Evolutionary conservation across 2,888 invertebrate species (phyloP).

Genomic region (Orthosia incerta): DNA sequence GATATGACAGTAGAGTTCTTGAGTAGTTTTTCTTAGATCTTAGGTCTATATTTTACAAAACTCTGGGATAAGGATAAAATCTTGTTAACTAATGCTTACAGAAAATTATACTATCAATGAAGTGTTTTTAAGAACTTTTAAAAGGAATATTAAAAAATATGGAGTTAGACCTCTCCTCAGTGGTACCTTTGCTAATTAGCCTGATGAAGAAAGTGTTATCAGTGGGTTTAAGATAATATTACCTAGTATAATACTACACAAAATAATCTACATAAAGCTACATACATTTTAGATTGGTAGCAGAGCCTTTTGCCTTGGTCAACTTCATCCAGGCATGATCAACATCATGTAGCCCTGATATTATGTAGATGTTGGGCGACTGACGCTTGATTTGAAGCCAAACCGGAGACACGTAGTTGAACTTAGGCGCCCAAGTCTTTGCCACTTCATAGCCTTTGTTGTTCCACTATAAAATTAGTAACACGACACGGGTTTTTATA

Average conservation of each 20-base stretch:
- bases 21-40: too few species aligned
- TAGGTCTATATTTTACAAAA: not conserved
- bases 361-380: conserved; percentile 91
- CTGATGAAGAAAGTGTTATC: not conserved
- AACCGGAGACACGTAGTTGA: conserved; percentile 97
- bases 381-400: conserved; percentile 96
- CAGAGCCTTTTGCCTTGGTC: conserved; percentile 91
- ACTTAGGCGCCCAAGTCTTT: conserved; percentile 96
- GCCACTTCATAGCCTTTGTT: conserved; percentile 98
- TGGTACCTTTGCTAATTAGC: not conserved
- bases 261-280: conserved; percentile 19
- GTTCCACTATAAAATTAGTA: conserved; percentile 94
- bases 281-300: conserved; percentile 91
- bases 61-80: not conserved
- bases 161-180: too few species aligned
- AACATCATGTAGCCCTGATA: conserved; percentile 95
- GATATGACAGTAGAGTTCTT: too few species aligned
- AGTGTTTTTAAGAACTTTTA: too few species aligned
- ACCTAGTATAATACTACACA: not conserved
- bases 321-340: conserved; percentile 96
- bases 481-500: not conserved
- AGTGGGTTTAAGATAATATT: not conserved
- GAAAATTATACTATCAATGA: not conserved
- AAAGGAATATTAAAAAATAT: too few species aligned
- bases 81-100: too few species aligned